A percentile compares a stretch with the other conserved stretches of the same genome.
These are phyloP conservation scores for Drosophila obscura DNA, from an alignment of 1,140 invertebrate species.

Conservation along the genomic window DNA sequence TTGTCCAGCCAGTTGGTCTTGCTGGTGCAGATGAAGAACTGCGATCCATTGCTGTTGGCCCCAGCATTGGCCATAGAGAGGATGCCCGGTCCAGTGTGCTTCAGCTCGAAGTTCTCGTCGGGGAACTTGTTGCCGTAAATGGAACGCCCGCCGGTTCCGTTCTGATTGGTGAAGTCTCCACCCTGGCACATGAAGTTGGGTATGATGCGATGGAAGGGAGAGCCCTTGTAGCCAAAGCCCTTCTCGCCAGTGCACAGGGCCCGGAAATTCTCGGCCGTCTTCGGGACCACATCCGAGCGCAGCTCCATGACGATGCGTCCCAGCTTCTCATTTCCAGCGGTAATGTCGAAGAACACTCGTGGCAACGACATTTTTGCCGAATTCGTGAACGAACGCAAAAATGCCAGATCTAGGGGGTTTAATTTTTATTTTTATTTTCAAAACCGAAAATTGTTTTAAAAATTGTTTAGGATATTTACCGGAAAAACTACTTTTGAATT, in stretches of 20 bases:
- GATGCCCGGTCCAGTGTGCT: slow-evolving; percentile 94
- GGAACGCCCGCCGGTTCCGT: slow-evolving; percentile 97
- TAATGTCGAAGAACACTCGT: slow-evolving; percentile 37
- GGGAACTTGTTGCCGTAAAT: slow-evolving; percentile 97
- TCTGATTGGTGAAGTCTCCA: slow-evolving; percentile 96
- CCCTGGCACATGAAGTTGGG: slow-evolving; percentile 99
- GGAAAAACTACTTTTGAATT: background rate
- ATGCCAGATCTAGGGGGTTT: slow-evolving; percentile 5
- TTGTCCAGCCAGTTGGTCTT: slow-evolving; percentile 97
- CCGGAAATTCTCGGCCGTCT: slow-evolving; percentile 96
- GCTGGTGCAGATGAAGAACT: slow-evolving; percentile 96
- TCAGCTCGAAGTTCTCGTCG: slow-evolving; percentile 97
- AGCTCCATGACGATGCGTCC: slow-evolving; percentile 87
- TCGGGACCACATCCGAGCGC: slow-evolving; percentile 93
- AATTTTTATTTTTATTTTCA: background rate
- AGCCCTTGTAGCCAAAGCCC: slow-evolving; percentile 95
- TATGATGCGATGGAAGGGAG: slow-evolving; percentile 96
- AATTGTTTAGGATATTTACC: slow-evolving; percentile 6
- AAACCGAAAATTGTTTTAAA: background rate
- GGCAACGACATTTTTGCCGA: slow-evolving; percentile 26
- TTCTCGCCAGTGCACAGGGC: slow-evolving; percentile 95
- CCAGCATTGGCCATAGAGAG: slow-evolving; percentile 98
- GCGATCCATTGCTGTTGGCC: slow-evolving; percentile 97
- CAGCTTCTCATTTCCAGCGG: slow-evolving; percentile 9
- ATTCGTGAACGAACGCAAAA: slow-evolving; percentile 4